Percentiles rank a stretch among this genome's conserved stretches.
phyloP scores from a whole-genome alignment of 2,797 vertebrate species.

The Phyllotis vaccarum region DNA sequence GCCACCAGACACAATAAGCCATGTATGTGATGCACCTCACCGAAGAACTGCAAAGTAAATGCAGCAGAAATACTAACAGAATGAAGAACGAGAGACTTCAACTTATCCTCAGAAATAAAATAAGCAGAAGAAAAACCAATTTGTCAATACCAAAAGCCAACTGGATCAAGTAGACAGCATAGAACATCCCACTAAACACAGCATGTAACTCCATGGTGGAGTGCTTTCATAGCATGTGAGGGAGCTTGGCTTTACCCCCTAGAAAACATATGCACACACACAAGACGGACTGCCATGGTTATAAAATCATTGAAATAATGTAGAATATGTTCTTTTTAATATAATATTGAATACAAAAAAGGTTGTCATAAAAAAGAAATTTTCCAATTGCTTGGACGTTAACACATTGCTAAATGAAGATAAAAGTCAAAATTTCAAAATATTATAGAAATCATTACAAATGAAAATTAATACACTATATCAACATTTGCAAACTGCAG shows the following conservation, averaged over 20 bases:
- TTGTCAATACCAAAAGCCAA: not conserved
- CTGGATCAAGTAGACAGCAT: not conserved
- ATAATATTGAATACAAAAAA: not conserved
- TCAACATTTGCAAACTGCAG: not conserved
- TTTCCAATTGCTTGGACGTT: not conserved
- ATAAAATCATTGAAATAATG: not conserved
- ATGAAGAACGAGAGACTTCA: not conserved
- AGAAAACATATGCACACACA: not conserved
- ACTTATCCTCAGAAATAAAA: not conserved
- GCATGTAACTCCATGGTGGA: not conserved
- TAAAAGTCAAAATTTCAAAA: not conserved
- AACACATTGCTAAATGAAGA: not conserved
- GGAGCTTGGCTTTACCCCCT: not conserved
- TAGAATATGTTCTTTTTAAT: not conserved
- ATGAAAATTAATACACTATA: not conserved
- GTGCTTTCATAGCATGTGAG: not conserved
- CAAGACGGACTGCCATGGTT: not conserved
- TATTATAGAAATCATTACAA: not conserved
- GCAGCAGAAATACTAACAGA: not conserved
- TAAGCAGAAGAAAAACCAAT: not conserved
- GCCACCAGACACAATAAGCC: not conserved
- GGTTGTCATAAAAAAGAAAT: not conserved
- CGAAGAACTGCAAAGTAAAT: not conserved
- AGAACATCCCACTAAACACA: not conserved
- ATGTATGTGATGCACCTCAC: not conserved